These are phyloP conservation scores for Cygnus olor DNA, from an alignment of 2,797 vertebrate species.

Conservation along the genomic window DNA sequence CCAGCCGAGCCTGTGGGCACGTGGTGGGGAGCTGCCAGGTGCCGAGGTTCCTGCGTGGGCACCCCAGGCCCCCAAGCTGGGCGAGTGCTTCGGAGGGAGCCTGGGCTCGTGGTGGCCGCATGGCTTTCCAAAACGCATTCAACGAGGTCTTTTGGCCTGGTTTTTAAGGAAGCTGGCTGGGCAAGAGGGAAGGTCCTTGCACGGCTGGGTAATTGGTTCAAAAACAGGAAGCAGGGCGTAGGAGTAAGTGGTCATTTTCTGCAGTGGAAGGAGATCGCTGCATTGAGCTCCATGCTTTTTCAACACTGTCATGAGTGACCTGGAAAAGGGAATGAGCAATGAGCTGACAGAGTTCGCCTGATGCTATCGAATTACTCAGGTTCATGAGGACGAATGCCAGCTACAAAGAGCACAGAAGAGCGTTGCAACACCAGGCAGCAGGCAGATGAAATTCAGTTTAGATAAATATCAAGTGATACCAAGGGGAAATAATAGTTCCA, in stretches of 20 bases:
- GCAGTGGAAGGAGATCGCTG: not conserved
- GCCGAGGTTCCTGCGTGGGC: not conserved
- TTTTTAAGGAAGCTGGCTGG: not conserved
- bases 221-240: constrained; percentile 56
- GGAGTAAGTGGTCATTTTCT: constrained; percentile 25
- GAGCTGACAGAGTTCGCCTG: not conserved
- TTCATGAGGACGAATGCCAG: constrained; percentile 11
- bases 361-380: constrained; percentile 35
- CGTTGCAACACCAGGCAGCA: not conserved
- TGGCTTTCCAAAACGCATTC: not conserved
- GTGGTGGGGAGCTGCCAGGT: not conserved
- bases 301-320: not conserved
- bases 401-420: constrained; percentile 10
- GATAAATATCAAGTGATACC: not conserved
- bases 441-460: constrained; percentile 42
- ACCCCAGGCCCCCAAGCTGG: not conserved
- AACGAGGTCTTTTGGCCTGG: not conserved
- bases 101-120: not conserved
- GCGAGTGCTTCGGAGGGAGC: not conserved
- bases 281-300: not conserved
- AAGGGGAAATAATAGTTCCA: not conserved
- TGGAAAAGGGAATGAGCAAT: constrained; percentile 38
- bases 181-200: not conserved
- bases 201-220: not conserved
- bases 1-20: not conserved